Percentiles rank a stretch among this genome's conserved stretches.
These are phyloP conservation scores for Idaea aversata DNA, from an alignment of 2,888 invertebrate species.

Conservation along the genomic window DNA sequence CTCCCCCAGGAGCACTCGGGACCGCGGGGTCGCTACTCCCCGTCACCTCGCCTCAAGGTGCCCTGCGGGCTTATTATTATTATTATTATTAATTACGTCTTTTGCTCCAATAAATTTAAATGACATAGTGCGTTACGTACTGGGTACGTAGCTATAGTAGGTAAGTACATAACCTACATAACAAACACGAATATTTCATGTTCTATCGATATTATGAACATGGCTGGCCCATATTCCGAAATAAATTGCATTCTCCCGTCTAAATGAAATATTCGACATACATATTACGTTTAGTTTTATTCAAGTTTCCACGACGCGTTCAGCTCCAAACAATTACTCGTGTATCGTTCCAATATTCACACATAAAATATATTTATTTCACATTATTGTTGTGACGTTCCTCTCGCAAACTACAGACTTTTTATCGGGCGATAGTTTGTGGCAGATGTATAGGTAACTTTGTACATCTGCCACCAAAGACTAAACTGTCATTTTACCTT, in stretches of 20 bases:
- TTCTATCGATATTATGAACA: not conserved
- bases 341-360: not conserved
- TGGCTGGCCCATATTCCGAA: not conserved
- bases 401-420: not conserved
- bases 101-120: no score
- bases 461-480: no score
- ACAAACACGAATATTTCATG: not conserved
- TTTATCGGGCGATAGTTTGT: not conserved
- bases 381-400: constrained; percentile 35
- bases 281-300: constrained; percentile 17
- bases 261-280: constrained; percentile 20
- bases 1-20: no score
- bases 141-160: not conserved
- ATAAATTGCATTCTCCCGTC: constrained; percentile 17
- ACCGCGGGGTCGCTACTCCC: no score
- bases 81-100: no score
- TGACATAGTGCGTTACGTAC: no score
- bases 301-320: constrained; percentile 8
- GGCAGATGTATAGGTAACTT: not conserved
- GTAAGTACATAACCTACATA: not conserved
- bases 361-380: constrained; percentile 11
- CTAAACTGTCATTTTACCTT: no score
- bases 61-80: no score
- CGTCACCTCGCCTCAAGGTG: no score
- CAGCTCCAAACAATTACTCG: constrained; percentile 3